These are phyloP conservation scores for Drosophila tristis DNA, from an alignment of 1,140 invertebrate genomes.

Conservation along the genomic window DNA sequence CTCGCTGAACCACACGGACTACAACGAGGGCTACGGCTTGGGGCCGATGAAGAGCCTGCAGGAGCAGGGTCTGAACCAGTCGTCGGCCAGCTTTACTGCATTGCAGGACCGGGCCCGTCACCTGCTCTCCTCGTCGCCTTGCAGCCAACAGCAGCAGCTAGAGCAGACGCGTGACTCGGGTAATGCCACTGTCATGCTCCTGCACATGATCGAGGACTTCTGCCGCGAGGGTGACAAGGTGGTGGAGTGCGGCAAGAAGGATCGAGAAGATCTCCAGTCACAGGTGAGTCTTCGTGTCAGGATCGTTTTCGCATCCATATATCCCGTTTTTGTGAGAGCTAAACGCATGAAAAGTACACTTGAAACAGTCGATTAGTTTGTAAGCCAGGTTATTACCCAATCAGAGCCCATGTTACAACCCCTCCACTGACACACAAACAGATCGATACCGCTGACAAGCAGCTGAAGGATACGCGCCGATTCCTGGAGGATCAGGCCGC, in stretches of 20 bases:
- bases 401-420: slow-evolving; percentile 28
- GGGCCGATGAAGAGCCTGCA: slow-evolving; percentile 66
- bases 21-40: slow-evolving; percentile 86
- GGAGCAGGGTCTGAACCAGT: slow-evolving; percentile 44
- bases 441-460: slow-evolving; percentile 92
- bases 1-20: slow-evolving; percentile 85
- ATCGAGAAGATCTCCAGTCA: slow-evolving; percentile 89
- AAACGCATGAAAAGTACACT: slow-evolving; percentile 63
- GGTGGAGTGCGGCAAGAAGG: slow-evolving; percentile 87
- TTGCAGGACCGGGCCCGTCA: slow-evolving; percentile 85
- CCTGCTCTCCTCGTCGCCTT: slow-evolving; percentile 76
- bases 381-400: slow-evolving; percentile 47
- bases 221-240: slow-evolving; percentile 87
- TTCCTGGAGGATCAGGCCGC: slow-evolving; percentile 92
- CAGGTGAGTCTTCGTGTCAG: slow-evolving; percentile 86
- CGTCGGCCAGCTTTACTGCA: slow-evolving; percentile 74
- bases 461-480: slow-evolving; percentile 88
- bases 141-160: slow-evolving; percentile 35
- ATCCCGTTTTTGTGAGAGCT: slow-evolving; percentile 31
- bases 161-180: slow-evolving; percentile 73
- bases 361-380: slow-evolving; percentile 39
- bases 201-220: slow-evolving; percentile 87
- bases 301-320: slow-evolving; percentile 6
- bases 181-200: slow-evolving; percentile 84
- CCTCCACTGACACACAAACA: slow-evolving; percentile 76